Evolutionary conservation across 2,888 invertebrate genomes (phyloP).

Genomic region (Diachrysia chrysitis): DNA sequence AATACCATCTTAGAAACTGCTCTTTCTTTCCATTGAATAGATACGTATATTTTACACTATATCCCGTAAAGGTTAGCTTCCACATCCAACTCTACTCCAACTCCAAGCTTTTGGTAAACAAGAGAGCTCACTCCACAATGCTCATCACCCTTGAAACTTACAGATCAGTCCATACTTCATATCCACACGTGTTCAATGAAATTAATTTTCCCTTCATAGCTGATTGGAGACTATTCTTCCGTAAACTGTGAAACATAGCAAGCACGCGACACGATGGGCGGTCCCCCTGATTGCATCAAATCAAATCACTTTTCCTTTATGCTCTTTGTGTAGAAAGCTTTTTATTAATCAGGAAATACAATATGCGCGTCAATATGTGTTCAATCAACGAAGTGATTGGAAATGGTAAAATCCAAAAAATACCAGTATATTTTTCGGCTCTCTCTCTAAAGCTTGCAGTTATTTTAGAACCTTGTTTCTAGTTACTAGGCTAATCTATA

Average conservation of each 20-base stretch:
- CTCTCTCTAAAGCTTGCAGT: too few species aligned
- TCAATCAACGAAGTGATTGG: not conserved
- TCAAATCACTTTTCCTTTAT: slow-evolving; percentile 37
- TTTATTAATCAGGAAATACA: slow-evolving; percentile 23
- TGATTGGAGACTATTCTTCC: slow-evolving; percentile 41
- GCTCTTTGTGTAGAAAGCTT: slow-evolving; percentile 23
- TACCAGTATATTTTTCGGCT: too few species aligned
- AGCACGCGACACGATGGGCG: slow-evolving; percentile 13
- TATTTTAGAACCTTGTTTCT: not conserved
- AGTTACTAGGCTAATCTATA: slow-evolving; percentile 1
- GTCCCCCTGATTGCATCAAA: slow-evolving; percentile 41
- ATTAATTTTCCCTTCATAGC: slow-evolving; percentile 47
- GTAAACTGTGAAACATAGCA: slow-evolving; percentile 26
- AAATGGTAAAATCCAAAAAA: not conserved
- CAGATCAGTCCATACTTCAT: slow-evolving; percentile 5
- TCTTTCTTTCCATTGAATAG: too few species aligned
- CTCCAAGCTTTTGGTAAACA: not conserved
- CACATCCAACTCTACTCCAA: not conserved
- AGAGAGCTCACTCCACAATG: not conserved
- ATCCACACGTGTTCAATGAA: slow-evolving; percentile 32
- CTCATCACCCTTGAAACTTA: not conserved
- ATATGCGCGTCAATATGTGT: slow-evolving; percentile 4
- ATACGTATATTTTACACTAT: not conserved
- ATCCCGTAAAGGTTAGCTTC: not conserved
- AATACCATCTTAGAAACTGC: too few species aligned